A percentile compares a stretch with the other conserved stretches of the same genome.
These are phyloP conservation scores for Rhyacophila brunnea DNA, from an alignment of 1,140 invertebrate species.

Conservation along the genomic window DNA sequence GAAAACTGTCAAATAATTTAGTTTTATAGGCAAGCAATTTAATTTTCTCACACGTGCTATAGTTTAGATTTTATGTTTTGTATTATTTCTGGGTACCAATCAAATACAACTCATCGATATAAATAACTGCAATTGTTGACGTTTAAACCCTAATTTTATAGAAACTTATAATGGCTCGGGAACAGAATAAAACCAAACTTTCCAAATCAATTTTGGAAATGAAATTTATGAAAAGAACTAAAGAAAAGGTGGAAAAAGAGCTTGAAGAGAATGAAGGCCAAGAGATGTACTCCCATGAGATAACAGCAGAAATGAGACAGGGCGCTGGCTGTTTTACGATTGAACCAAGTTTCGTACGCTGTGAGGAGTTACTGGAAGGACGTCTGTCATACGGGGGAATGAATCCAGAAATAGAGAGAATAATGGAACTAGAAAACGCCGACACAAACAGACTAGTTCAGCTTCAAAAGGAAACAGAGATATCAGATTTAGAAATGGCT, in stretches of 20 bases:
- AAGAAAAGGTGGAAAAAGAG: constrained; percentile 76
- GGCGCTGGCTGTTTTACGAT: constrained; percentile 66
- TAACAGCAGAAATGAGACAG: constrained; percentile 59
- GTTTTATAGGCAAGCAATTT: no score
- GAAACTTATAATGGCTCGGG: constrained; percentile 23
- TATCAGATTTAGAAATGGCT: constrained; percentile 71
- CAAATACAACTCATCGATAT: no score
- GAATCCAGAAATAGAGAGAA: constrained; percentile 82
- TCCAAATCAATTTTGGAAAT: constrained; percentile 73
- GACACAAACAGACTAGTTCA: neutral
- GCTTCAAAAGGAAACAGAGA: constrained; percentile 49
- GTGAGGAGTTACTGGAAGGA: constrained; percentile 75
- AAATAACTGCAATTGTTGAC: no score
- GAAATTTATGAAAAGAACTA: constrained; percentile 91
- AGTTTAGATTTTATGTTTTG: no score
- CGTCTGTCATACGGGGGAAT: constrained; percentile 83
- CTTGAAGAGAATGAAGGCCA: constrained; percentile 68
- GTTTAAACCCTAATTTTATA: no score
- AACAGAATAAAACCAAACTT: constrained; percentile 42
- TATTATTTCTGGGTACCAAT: no score
- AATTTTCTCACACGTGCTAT: no score
- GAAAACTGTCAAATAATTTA: no score
- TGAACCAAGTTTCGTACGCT: constrained; percentile 74
- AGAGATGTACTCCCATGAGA: constrained; percentile 64
- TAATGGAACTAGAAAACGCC: constrained; percentile 61